Percentiles rank a stretch among this genome's conserved stretches.
phyloP scores from a whole-genome alignment of 64 coral and sea anemone species.

The Catalaphyllia jardinei region DNA sequence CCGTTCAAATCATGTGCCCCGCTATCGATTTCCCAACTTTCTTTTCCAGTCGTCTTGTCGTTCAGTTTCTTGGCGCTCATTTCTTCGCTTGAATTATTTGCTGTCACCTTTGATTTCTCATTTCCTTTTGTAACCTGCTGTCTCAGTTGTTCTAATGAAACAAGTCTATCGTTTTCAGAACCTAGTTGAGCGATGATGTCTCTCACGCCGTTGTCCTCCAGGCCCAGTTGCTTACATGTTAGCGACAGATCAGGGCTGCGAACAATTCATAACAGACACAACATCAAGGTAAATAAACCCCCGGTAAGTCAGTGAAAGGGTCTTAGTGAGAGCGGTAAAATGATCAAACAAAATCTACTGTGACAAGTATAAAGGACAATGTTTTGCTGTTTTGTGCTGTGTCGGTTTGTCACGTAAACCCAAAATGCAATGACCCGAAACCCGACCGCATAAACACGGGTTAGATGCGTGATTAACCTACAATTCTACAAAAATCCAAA shows the following conservation, averaged over 20 bases:
- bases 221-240: constrained; percentile 25
- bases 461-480: constrained; percentile 5
- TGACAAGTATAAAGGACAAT: constrained; percentile 31
- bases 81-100: constrained; percentile 15
- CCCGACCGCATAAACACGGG: constrained; percentile 5
- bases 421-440: constrained; percentile 33
- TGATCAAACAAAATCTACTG: constrained; percentile 41
- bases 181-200: constrained; percentile 26
- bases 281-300: constrained; percentile 30
- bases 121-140: constrained; percentile 1
- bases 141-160: constrained; percentile 11
- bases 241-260: constrained; percentile 31
- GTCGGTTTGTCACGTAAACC: constrained; percentile 6
- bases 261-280: constrained; percentile 39
- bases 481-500: constrained; percentile 20
- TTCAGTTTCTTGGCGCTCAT: constrained; percentile 28
- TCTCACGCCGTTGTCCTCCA: constrained; percentile 6
- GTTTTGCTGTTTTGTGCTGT: neutral
- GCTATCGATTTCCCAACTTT: constrained; percentile 72
- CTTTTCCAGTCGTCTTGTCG: constrained; percentile 45
- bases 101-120: constrained; percentile 32
- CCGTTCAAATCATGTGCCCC: constrained; percentile 61
- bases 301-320: constrained; percentile 15
- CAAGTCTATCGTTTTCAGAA: constrained; percentile 24
- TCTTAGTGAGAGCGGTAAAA: neutral